Evolutionary conservation across 2,888 invertebrate genomes (phyloP).

Genomic region (Brachyptera putata): DNA sequence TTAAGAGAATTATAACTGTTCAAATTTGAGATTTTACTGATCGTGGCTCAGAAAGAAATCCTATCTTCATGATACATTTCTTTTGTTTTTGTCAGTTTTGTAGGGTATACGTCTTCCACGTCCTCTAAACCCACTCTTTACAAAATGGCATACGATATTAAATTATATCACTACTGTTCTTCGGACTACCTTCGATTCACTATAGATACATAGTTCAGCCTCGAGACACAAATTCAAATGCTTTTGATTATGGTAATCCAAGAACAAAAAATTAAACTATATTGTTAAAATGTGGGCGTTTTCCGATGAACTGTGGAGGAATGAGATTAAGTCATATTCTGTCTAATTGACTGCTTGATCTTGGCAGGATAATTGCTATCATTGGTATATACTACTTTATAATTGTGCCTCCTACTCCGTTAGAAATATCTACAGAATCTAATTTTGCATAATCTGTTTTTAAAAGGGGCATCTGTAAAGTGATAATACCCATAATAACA

Average conservation of each 20-base stretch:
- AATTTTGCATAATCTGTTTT: constrained; percentile 24
- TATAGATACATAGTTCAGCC: not conserved
- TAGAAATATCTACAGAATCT: constrained; percentile 1
- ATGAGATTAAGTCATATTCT: not conserved
- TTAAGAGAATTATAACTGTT: no score
- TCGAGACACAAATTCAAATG: not conserved
- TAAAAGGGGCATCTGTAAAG: not conserved
- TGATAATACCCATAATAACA: not conserved
- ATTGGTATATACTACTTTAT: not conserved
- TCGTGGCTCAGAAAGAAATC: no score
- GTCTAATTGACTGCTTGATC: not conserved
- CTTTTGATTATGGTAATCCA: not conserved
- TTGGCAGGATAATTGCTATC: not conserved
- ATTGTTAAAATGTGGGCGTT: constrained; percentile 1
- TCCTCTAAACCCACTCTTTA: no score
- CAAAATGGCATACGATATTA: no score
- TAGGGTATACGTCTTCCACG: no score
- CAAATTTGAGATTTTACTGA: no score
- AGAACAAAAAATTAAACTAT: not conserved
- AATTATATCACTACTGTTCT: no score
- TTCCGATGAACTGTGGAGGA: not conserved
- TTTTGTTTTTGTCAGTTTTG: no score
- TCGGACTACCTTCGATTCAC: no score
- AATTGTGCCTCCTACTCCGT: not conserved
- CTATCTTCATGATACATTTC: no score